These are phyloP conservation scores for Drosophila eohydei DNA, from an alignment of 2,888 invertebrate genomes.

Conservation along the genomic window DNA sequence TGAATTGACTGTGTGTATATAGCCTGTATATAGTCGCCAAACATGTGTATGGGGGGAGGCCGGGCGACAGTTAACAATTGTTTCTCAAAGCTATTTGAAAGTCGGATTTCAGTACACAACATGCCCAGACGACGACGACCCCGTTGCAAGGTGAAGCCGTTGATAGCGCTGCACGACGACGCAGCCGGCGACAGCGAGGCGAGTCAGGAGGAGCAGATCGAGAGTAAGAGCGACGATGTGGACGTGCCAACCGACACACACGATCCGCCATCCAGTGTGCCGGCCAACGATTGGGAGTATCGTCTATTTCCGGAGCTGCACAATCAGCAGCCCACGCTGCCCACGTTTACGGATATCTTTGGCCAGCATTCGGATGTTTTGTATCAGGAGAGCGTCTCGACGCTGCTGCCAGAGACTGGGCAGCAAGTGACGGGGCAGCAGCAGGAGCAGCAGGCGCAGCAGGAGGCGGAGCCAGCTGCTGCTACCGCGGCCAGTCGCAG, in stretches of 20 bases:
- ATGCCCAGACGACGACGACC: slow-evolving; percentile 70
- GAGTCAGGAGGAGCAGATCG: slow-evolving; percentile 33
- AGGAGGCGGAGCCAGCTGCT: not conserved
- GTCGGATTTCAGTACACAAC: slow-evolving; percentile 41
- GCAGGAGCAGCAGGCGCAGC: not conserved
- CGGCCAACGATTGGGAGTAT: slow-evolving; percentile 47
- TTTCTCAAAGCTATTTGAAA: slow-evolving; percentile 23
- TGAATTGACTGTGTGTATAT: slow-evolving; percentile 36
- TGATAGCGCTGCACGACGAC: slow-evolving; percentile 30
- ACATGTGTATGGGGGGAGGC: slow-evolving; percentile 23
- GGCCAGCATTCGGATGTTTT: slow-evolving; percentile 48
- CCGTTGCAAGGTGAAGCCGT: slow-evolving; percentile 57
- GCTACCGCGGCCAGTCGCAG: not conserved
- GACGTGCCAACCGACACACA: not conserved
- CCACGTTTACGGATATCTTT: slow-evolving; percentile 62
- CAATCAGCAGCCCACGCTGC: slow-evolving; percentile 45
- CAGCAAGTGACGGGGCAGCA: not conserved
- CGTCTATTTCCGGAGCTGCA: slow-evolving; percentile 61
- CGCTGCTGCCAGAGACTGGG: not conserved
- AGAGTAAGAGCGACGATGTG: slow-evolving; percentile 32
- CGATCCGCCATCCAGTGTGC: not conserved
- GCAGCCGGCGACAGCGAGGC: slow-evolving; percentile 28
- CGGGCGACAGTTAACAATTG: slow-evolving; percentile 29
- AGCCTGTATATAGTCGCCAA: slow-evolving; percentile 14
- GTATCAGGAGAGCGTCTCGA: slow-evolving; percentile 21